Evolutionary conservation across 2,888 invertebrate genomes (phyloP), one percentile per base, ranked within the genome.

Genomic region (Zygothrica quintamaculata): DNA sequence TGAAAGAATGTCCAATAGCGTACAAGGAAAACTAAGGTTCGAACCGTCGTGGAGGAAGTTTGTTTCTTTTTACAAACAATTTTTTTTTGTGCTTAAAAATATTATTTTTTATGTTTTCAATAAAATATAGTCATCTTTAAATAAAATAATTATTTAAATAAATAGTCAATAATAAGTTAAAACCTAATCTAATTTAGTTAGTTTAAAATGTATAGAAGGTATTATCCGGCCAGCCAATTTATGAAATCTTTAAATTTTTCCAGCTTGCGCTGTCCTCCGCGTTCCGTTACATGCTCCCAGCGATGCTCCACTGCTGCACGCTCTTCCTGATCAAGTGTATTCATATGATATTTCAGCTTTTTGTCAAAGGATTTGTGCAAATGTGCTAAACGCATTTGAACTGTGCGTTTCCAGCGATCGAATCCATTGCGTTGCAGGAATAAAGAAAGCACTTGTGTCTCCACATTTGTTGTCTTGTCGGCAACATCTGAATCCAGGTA

Each of bases 361-460:
- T 37, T 36, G 8, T 47, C 52, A 4, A 85, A 55, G 4, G 61
- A 9, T 5, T 70, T 82, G 3, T 79, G 42, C 5, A 80, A 9
- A 11, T 85, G 76, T 0, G 51, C 16, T 0, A 65, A 58, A 0
- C 71, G 59, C 25, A 71, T 18, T 3, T 80, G 84, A 0, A 82
- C 50, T 0, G 80, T 80, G 5, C 80, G 73, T 37, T 82, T 82
- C 86, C 86, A 80, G 8, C 80, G 65, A 53, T 80, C 80, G 15
- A 80, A 85, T 6, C 80, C 80, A 8, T 65, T 73, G 40, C 80
- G 80, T 34, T 85, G 73, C 34, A 85, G 56, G 12, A 76, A 79
- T 0, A 85, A 36, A 1, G 77, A 64, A 9, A 85, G 67, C 16
- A 85, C 11, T 16, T 82, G 86, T 1, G 56, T 67, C 46, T 80